Percentiles rank a stretch among this genome's conserved stretches.
These are phyloP conservation scores for Smutsia temminckii DNA, from an alignment of 2,797 vertebrate genomes.

Conservation along the genomic window DNA sequence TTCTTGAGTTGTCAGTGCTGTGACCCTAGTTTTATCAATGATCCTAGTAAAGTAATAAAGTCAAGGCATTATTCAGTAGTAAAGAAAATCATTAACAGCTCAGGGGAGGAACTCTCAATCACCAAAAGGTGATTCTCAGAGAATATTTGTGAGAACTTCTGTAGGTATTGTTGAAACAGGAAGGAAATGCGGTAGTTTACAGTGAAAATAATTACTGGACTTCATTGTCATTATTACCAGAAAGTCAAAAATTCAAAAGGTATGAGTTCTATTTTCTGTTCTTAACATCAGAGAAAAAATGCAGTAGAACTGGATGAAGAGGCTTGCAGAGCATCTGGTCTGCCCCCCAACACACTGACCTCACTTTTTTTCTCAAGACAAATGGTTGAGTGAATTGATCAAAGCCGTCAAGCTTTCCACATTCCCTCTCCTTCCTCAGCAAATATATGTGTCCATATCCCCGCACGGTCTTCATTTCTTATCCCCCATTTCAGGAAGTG, in stretches of 20 bases:
- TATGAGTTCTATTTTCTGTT: neutral
- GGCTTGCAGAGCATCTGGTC: neutral
- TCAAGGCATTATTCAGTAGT: neutral
- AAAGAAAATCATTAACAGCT: neutral
- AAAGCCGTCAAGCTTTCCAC: neutral
- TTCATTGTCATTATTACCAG: neutral
- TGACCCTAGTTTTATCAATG: slow-evolving; percentile 28
- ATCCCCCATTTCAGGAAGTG: neutral
- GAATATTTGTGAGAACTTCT: neutral
- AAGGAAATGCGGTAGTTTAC: neutral
- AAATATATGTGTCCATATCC: fast-evolving
- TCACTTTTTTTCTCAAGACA: neutral
- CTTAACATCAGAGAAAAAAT: neutral
- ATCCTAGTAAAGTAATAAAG: neutral
- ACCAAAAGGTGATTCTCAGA: neutral
- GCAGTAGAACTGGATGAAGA: neutral
- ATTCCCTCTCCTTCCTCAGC: neutral
- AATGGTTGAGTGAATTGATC: neutral
- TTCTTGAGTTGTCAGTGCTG: neutral
- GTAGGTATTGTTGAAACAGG: neutral
- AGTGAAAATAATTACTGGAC: neutral
- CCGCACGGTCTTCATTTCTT: neutral
- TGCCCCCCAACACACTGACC: neutral
- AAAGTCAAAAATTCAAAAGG: neutral
- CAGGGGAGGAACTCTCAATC: neutral